Conservation (phyloP, 2,888 invertebrate genomes). For the Cephonodes hylas region DNA sequence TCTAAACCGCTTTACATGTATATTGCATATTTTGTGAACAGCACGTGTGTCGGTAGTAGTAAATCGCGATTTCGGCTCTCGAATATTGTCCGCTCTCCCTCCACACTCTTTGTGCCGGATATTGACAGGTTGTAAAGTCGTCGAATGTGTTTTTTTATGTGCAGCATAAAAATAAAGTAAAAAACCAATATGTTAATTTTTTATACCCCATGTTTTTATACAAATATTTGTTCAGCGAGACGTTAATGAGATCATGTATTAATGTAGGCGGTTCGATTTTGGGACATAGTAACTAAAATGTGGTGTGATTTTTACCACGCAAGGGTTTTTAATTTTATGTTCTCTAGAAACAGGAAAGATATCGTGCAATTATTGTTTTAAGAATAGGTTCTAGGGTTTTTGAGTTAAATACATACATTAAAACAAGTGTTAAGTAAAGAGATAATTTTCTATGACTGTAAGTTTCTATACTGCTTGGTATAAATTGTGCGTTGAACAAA, state of each 20-base stretch:
- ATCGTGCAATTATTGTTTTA: too few species aligned
- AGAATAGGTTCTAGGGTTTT: too few species aligned
- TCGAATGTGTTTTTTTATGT: conserved; percentile 43
- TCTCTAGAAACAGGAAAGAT: too few species aligned
- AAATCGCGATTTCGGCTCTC: conserved; percentile 24
- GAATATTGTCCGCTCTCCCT: conserved; percentile 21
- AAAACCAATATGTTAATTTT: conserved; percentile 21
- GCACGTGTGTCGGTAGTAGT: conserved; percentile 20
- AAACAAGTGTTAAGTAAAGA: too few species aligned
- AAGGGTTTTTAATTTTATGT: too few species aligned
- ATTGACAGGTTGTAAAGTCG: conserved; percentile 44
- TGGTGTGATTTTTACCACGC: too few species aligned
- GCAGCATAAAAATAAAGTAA: too few species aligned
- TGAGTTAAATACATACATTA: too few species aligned
- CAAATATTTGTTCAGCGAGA: neutral
- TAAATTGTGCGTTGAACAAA: too few species aligned
- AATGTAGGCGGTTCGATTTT: neutral
- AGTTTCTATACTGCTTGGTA: too few species aligned
- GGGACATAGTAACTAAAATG: too few species aligned
- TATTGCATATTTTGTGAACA: conserved; percentile 12
- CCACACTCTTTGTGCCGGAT: conserved; percentile 27
- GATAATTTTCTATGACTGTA: too few species aligned
- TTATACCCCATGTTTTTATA: neutral
- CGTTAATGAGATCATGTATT: neutral
- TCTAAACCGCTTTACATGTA: conserved; percentile 43